A percentile compares a stretch with the other conserved stretches of the same genome.
Evolutionary conservation across 1,140 invertebrate genomes (phyloP).

Genomic region (Adoxophyes honmai): DNA sequence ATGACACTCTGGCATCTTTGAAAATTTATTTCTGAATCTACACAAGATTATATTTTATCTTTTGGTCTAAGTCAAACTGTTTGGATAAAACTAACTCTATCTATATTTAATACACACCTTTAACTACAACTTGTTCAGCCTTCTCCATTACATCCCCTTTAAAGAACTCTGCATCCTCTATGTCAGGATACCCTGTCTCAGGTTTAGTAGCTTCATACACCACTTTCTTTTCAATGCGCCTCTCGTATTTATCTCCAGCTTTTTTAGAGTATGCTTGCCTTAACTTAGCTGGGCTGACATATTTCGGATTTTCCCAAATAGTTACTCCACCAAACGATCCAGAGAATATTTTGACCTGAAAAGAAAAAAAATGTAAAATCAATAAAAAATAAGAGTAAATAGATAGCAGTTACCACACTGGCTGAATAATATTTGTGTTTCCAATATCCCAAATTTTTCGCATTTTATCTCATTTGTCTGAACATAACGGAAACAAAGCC

Average conservation of each 20-base stretch:
- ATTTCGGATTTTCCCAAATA: constrained; percentile 96
- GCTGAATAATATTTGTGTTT: too few relatives aligned
- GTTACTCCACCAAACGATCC: constrained; percentile 96
- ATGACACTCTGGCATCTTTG: too few relatives aligned
- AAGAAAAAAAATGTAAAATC: constrained; percentile 16
- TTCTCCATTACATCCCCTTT: constrained; percentile 66
- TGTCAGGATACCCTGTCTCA: constrained; percentile 82
- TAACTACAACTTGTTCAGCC: constrained; percentile 61
- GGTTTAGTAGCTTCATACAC: constrained; percentile 84
- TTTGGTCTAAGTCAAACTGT: too few relatives aligned
- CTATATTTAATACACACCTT: constrained; percentile 41
- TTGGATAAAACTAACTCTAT: too few relatives aligned
- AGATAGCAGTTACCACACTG: too few relatives aligned
- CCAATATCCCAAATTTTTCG: too few relatives aligned
- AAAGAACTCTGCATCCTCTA: constrained; percentile 71
- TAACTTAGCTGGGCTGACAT: constrained; percentile 92
- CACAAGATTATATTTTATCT: too few relatives aligned
- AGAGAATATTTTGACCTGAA: constrained; percentile 86
- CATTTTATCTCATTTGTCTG: too few relatives aligned
- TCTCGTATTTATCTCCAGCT: constrained; percentile 87
- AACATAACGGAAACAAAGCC: too few relatives aligned
- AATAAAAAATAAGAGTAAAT: constrained; percentile 12
- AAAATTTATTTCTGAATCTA: too few relatives aligned
- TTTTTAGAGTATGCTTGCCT: constrained; percentile 83
- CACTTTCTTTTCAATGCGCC: constrained; percentile 87